Evolutionary conservation across 2,113 vertebrate genomes (phyloP).

Genomic region (Centropristis striata): DNA sequence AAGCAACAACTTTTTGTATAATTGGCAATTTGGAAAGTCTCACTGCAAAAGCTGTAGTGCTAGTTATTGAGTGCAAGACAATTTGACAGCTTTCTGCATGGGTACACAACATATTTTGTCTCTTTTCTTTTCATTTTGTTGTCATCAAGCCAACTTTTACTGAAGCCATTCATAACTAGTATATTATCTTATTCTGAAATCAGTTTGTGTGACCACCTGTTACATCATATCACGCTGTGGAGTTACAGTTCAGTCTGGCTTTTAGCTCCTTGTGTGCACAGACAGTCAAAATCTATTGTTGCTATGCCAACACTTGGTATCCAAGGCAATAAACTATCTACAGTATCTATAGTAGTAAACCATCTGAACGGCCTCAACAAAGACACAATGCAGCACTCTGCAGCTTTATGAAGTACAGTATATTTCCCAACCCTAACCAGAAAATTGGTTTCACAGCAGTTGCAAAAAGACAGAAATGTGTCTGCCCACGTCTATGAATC

Average conservation of each 20-base stretch:
- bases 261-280: slow-evolving; percentile 22
- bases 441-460: slow-evolving; percentile 72
- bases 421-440: slow-evolving; percentile 59
- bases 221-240: slow-evolving; percentile 6
- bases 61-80: neutral
- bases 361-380: slow-evolving; percentile 61
- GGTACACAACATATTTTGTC: too few species aligned
- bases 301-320: slow-evolving; percentile 71
- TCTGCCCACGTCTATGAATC: slow-evolving; percentile 72
- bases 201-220: slow-evolving; percentile 11
- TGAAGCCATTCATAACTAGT: neutral
- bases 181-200: neutral
- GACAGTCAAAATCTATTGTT: slow-evolving; percentile 67
- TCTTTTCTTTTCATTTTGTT: neutral
- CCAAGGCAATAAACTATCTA: slow-evolving; percentile 70
- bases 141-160: neutral
- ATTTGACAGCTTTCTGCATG: neutral
- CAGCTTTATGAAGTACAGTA: slow-evolving; percentile 70
- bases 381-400: slow-evolving; percentile 67
- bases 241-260: slow-evolving; percentile 29
- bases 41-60: neutral
- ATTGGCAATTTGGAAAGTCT: neutral
- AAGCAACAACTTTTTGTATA: neutral
- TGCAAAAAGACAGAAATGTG: slow-evolving; percentile 61
- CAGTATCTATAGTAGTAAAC: slow-evolving; percentile 65